Base-by-base conservation (phyloP, 1,140 invertebrate genomes). In the Leptonema lineaticorne region DNA sequence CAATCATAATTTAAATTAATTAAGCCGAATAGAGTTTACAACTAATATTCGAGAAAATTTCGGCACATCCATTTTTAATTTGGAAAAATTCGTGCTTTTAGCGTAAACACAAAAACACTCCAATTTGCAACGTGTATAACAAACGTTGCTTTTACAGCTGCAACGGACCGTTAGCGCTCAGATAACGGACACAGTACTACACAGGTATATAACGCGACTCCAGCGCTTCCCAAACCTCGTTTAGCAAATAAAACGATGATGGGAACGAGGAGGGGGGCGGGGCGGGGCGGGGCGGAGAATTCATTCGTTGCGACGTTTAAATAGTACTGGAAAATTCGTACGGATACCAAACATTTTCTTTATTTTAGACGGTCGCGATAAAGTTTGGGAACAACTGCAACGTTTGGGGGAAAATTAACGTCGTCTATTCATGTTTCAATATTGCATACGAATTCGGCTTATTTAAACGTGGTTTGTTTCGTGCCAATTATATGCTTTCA, bases 191-290 rank as follows among this genome's bases (percentile, higher is more conserved):
- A 4, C 41, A 11, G 28, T 33, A 62, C 37, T n/a, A n/a, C n/a
- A n/a, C n/a, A n/a, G n/a, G 46, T 48, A 48, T 48, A 8, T 20
- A 48, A 18, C 16, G n/a, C n/a, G 37, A 2, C 11, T 41, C 37
- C 37, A 41, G 66, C 69, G 57, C 59, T 70, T 63, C 62, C 64
- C 69, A 20, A 58, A 70, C 62, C 66, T 63, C 46, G 67, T 70
- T 70, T 53, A 30, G 20, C 58, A 46, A 70, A 70, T 70, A 37
- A 56, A n/a, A 70, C 28, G 63, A 57, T 69, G 66, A 69, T 66
- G 63, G 37, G 11, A 14, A 41, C 3, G 11, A 16, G 37, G 37
- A 41, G 37, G 16, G n/a, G 37, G 37, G 16, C 37, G 37, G 37
- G 37, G 2, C 37, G 9, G 37, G 66, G 66, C 60, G 63, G 37